Conservation (phyloP, 2,888 invertebrate genomes). For the Branchellion lobata region DNA sequence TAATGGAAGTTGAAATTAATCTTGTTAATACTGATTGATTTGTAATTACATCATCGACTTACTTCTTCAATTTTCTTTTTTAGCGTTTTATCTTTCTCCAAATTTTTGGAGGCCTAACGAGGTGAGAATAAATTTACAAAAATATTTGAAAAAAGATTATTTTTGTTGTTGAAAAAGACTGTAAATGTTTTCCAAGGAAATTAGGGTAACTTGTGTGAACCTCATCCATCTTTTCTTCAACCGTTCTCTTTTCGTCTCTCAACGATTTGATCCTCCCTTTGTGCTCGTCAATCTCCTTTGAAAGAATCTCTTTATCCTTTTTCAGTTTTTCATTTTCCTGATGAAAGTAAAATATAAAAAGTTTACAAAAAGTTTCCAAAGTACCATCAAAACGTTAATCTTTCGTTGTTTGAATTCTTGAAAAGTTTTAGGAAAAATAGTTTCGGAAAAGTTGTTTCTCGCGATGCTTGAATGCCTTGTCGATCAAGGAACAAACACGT, state of each 20-base stretch:
- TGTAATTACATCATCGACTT: no score
- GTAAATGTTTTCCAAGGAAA: no score
- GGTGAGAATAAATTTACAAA: background rate
- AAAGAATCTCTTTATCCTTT: slow-evolving; percentile 1
- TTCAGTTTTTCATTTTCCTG: slow-evolving; percentile 14
- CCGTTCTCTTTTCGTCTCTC: background rate
- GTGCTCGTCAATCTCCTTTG: background rate
- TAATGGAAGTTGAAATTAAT: no score
- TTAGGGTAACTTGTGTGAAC: background rate
- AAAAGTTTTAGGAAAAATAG: no score
- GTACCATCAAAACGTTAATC: no score
- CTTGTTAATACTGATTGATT: no score
- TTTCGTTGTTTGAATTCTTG: no score
- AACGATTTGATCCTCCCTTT: background rate
- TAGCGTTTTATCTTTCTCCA: background rate
- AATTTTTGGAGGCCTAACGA: background rate
- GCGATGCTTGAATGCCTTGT: no score
- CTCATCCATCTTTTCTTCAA: background rate
- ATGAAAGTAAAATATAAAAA: no score
- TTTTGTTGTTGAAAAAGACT: background rate
- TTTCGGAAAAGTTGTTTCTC: no score
- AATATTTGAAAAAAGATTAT: background rate
- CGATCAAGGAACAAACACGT: background rate
- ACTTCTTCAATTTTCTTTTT: slow-evolving; percentile 3
- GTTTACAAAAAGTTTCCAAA: no score